phyloP scores from a whole-genome alignment of 2,113 vertebrate species.

The Perca schrenkii region DNA sequence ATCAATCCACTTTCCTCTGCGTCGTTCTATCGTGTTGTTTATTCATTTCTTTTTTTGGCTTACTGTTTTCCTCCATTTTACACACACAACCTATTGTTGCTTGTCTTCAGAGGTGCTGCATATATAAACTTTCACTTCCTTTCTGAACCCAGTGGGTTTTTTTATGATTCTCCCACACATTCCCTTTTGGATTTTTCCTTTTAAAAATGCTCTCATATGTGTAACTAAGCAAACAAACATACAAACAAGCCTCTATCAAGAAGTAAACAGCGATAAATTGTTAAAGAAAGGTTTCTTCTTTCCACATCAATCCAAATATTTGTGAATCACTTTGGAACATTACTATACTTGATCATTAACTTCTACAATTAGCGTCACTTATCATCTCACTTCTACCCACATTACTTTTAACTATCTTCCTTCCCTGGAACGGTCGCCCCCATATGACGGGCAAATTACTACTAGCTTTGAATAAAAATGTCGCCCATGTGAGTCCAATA shows the following conservation, averaged over 20 bases:
- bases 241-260: constrained; percentile 24
- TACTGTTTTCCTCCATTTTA: neutral
- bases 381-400: constrained; percentile 6
- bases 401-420: constrained; percentile 23
- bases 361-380: constrained; percentile 19
- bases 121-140: neutral
- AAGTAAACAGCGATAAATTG: neutral
- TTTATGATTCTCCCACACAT: constrained; percentile 18
- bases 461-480: constrained; percentile 60
- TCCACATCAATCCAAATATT: constrained; percentile 10
- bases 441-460: constrained; percentile 55
- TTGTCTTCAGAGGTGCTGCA: neutral
- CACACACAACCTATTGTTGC: neutral
- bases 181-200: constrained; percentile 7
- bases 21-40: neutral
- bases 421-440: constrained; percentile 1
- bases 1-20: neutral
- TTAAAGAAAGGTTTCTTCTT: neutral
- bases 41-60: neutral
- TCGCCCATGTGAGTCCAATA: constrained; percentile 74
- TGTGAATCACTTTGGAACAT: constrained; percentile 14
- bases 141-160: neutral
- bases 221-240: constrained; percentile 23
- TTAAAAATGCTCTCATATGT: neutral
- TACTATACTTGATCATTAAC: constrained; percentile 13